Conservation (phyloP, 2,888 invertebrate genomes). For the Cryptocephalus moraei region DNA sequence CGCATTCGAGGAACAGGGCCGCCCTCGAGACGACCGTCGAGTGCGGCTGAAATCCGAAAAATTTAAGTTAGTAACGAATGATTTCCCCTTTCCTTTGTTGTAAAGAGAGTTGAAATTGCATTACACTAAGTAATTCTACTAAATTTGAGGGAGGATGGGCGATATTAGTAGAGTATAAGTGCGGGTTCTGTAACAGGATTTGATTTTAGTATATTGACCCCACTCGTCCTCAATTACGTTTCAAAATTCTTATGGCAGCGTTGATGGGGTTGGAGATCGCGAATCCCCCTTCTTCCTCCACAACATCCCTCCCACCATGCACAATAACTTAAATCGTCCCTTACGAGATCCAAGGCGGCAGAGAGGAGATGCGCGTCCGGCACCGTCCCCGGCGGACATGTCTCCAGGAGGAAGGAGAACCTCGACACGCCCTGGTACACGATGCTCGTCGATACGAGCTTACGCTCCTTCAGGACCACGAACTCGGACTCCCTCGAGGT, state of each 20-base stretch:
- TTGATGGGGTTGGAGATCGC: too few relatives aligned
- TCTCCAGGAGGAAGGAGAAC: slow-evolving; percentile 87
- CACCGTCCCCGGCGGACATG: slow-evolving; percentile 89
- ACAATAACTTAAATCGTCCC: background rate
- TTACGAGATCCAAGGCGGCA: slow-evolving; percentile 85
- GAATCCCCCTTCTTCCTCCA: too few relatives aligned
- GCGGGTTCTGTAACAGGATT: too few relatives aligned
- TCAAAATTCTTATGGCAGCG: too few relatives aligned
- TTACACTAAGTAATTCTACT: too few relatives aligned
- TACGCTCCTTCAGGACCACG: slow-evolving; percentile 77
- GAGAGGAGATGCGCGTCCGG: slow-evolving; percentile 95
- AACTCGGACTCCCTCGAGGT: slow-evolving; percentile 78
- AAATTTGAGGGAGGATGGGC: too few relatives aligned
- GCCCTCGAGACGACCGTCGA: slow-evolving; percentile 92
- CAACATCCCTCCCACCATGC: too few relatives aligned
- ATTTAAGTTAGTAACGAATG: background rate
- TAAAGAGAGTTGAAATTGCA: too few relatives aligned
- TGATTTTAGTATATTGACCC: too few relatives aligned
- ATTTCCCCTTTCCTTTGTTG: background rate
- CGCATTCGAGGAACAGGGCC: slow-evolving; percentile 85
- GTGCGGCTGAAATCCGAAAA: slow-evolving; percentile 56
- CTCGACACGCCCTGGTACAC: slow-evolving; percentile 83
- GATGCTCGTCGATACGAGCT: slow-evolving; percentile 66
- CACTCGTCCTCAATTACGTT: too few relatives aligned
- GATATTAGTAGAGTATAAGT: too few relatives aligned